Evolutionary conservation across 2,888 invertebrate species (phyloP).

Genomic region (Gonocerus acuteangulatus): DNA sequence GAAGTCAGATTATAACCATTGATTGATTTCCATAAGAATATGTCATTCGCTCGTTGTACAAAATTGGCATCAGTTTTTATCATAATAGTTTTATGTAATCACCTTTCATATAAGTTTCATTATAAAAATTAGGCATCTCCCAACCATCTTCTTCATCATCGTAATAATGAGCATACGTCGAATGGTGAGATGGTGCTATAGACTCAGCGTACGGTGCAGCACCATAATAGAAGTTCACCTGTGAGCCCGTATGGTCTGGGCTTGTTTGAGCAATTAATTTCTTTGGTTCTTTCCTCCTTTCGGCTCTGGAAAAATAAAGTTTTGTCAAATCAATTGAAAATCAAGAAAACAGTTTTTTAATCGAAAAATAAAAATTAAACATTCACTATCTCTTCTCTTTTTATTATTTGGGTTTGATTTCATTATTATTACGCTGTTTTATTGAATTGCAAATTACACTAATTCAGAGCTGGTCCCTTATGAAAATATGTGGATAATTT

Average conservation of each 20-base stretch:
- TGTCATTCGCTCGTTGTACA: too few relatives aligned
- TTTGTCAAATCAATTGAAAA: not conserved
- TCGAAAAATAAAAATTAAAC: too few relatives aligned
- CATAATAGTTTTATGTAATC: too few relatives aligned
- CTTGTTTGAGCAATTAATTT: constrained; percentile 74
- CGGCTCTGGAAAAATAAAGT: constrained; percentile 53
- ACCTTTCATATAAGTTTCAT: constrained; percentile 93
- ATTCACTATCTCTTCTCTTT: too few relatives aligned
- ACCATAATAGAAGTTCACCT: constrained; percentile 93
- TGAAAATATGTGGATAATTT: too few relatives aligned
- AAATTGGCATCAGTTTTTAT: too few relatives aligned
- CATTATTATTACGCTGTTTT: too few relatives aligned
- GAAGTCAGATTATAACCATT: too few relatives aligned
- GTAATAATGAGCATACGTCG: constrained; percentile 90
- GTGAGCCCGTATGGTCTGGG: constrained; percentile 83
- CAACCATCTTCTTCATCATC: constrained; percentile 94
- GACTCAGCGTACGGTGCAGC: constrained; percentile 92
- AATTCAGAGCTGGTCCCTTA: too few relatives aligned
- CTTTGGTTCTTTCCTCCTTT: constrained; percentile 81
- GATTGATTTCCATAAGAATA: too few relatives aligned
- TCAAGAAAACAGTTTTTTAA: not conserved
- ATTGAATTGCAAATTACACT: too few relatives aligned
- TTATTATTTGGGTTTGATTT: too few relatives aligned
- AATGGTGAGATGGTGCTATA: constrained; percentile 90
- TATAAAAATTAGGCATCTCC: constrained; percentile 97